Conservation (phyloP, 2,888 invertebrate genomes). For the Nycteola revayana region DNA sequence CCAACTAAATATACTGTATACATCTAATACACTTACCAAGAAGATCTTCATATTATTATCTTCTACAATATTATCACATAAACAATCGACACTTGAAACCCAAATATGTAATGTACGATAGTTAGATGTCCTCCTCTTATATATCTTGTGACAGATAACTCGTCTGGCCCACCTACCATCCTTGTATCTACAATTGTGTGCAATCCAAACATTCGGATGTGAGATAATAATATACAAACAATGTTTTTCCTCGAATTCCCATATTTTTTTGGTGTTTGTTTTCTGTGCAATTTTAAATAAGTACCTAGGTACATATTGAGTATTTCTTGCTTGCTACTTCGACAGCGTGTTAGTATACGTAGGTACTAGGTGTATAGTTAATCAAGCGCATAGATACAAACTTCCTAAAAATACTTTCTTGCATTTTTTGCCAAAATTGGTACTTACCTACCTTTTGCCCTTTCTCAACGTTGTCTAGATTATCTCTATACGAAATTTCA, state of each 20-base stretch:
- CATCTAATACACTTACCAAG: background rate
- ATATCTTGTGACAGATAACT: slow-evolving; percentile 31
- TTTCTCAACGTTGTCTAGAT: too few relatives aligned
- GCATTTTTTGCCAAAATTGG: too few relatives aligned
- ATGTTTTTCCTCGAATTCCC: slow-evolving; percentile 42
- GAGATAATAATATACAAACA: slow-evolving; percentile 10
- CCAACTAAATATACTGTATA: background rate
- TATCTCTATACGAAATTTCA: too few relatives aligned
- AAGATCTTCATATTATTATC: slow-evolving; percentile 1
- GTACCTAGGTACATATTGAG: too few relatives aligned
- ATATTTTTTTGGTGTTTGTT: slow-evolving; percentile 16
- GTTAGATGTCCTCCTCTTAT: background rate
- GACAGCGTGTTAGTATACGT: too few relatives aligned
- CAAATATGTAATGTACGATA: background rate
- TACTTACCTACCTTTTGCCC: too few relatives aligned
- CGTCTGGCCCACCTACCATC: slow-evolving; percentile 18
- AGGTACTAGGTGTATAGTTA: too few relatives aligned
- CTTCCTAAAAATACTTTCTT: too few relatives aligned
- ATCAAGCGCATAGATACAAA: too few relatives aligned
- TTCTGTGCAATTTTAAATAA: too few relatives aligned
- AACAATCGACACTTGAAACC: background rate
- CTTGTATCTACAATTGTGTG: slow-evolving; percentile 36
- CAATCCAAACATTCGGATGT: slow-evolving; percentile 11
- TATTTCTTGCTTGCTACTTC: too few relatives aligned
- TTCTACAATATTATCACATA: background rate